Evolutionary conservation across 2,797 vertebrate species (phyloP).

Genomic region (Paguma larvata): DNA sequence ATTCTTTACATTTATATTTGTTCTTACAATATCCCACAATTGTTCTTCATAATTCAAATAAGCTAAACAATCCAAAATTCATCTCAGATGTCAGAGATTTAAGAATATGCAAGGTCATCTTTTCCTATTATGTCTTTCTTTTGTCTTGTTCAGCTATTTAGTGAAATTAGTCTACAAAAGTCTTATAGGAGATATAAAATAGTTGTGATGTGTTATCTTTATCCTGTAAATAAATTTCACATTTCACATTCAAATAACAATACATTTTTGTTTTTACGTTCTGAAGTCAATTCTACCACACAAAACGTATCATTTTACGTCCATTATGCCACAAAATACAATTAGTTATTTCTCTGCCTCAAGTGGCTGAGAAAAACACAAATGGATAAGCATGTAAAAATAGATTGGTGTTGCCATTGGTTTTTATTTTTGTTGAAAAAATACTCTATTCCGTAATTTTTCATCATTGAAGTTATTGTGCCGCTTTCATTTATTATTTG

Average conservation of each 20-base stretch:
- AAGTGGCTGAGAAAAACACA: not conserved
- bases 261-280: not conserved
- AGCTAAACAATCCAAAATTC: not conserved
- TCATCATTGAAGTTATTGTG: conserved; percentile 35
- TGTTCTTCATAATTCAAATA: not conserved
- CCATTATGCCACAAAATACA: not conserved
- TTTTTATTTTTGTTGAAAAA: conserved; percentile 44
- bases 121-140: not conserved
- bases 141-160: not conserved
- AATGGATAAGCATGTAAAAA: not conserved
- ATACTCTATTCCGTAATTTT: conserved; percentile 1
- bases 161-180: not conserved
- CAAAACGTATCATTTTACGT: conserved; percentile 38
- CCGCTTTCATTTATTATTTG: conserved; percentile 7
- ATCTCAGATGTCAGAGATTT: not conserved
- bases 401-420: not conserved
- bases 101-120: not conserved
- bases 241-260: conserved; percentile 3
- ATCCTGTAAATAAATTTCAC: not conserved
- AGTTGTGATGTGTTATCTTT: not conserved
- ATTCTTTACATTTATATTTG: not conserved
- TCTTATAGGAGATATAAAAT: not conserved
- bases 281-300: not conserved
- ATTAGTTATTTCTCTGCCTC: not conserved
- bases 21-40: not conserved